Conservation (phyloP, 2,113 vertebrate species). For the Sylvilagus bachmani region DNA sequence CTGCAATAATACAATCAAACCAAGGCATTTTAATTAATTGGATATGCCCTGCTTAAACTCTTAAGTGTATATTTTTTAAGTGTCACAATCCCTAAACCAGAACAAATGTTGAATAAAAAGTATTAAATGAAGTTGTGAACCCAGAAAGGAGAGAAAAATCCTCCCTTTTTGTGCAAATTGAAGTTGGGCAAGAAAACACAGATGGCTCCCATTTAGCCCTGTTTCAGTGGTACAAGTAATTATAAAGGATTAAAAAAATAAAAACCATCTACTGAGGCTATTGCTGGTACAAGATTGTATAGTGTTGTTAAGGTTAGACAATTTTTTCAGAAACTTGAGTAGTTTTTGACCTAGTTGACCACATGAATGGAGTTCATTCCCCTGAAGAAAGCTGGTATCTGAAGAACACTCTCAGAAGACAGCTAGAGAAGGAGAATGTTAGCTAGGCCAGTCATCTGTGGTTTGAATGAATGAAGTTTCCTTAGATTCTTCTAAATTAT, state of each 20-base stretch:
- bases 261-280: neutral
- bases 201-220: neutral
- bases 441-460: neutral
- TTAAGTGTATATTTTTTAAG: neutral
- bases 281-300: neutral
- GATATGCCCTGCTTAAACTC: neutral
- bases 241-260: neutral
- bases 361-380: neutral
- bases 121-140: neutral
- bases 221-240: neutral
- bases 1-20: neutral
- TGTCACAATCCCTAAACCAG: neutral
- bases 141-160: neutral
- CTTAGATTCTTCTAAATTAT: neutral
- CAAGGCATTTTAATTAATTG: neutral
- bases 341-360: neutral
- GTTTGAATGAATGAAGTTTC: neutral
- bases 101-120: conserved; percentile 16
- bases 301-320: neutral
- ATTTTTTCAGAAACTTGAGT: neutral
- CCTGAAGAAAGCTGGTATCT: neutral
- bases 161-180: neutral
- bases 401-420: neutral
- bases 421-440: neutral
- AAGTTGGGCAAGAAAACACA: neutral